Conservation (phyloP, 1,140 invertebrate species). For the Sinella curviseta region DNA sequence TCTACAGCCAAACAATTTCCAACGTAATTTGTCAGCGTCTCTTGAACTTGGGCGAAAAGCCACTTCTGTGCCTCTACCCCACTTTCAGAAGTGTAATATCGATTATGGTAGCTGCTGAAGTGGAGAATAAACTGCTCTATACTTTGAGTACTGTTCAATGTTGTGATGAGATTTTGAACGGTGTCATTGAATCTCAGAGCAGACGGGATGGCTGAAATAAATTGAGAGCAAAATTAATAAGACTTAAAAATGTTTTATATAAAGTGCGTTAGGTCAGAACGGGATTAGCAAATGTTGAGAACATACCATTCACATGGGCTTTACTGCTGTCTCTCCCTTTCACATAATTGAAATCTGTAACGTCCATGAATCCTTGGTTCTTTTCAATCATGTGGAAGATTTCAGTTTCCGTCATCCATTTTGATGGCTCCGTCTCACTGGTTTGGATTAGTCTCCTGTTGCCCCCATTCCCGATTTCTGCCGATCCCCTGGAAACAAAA, state of each 20-base stretch:
- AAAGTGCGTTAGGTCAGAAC: not conserved
- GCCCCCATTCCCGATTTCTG: too few species aligned
- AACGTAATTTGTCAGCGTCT: not conserved
- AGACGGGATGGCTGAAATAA: not conserved
- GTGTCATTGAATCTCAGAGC: not conserved
- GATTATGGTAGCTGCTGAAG: slow-evolving; percentile 29
- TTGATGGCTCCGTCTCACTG: not conserved
- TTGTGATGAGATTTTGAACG: not conserved
- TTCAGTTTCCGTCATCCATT: slow-evolving; percentile 16
- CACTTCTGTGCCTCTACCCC: slow-evolving; percentile 15
- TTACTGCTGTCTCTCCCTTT: not conserved
- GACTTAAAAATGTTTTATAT: not conserved
- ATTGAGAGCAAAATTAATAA: not conserved
- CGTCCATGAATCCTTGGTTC: not conserved
- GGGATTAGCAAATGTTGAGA: too few species aligned
- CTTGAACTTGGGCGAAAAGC: slow-evolving; percentile 25
- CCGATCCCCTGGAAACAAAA: not conserved
- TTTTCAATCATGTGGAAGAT: not conserved
- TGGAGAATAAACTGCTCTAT: not conserved
- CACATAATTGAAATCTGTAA: not conserved
- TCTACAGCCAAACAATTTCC: not conserved
- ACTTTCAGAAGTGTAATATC: slow-evolving; percentile 20
- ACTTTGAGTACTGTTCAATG: not conserved
- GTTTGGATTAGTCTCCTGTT: slow-evolving; percentile 14
- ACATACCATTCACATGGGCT: not conserved